These are phyloP conservation scores for Rhogogaster chlorosoma DNA, from an alignment of 2,888 invertebrate species.

Conservation along the genomic window DNA sequence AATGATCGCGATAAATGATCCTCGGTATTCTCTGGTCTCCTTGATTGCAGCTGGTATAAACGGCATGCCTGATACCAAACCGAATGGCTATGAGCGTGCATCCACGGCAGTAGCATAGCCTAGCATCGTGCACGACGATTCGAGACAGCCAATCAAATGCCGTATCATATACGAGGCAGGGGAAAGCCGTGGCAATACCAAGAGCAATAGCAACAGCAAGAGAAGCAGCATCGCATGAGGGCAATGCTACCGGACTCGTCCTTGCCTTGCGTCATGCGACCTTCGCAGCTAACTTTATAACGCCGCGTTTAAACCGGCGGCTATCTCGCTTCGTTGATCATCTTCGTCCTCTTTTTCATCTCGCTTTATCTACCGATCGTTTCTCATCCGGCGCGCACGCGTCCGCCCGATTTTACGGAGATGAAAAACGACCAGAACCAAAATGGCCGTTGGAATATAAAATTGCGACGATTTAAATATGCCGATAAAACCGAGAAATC, in stretches of 20 bases:
- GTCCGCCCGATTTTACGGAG: constrained; percentile 35
- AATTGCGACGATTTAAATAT: not conserved
- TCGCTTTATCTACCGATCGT: constrained; percentile 20
- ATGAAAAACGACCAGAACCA: constrained; percentile 29
- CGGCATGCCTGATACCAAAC: not conserved
- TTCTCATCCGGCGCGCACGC: constrained; percentile 47
- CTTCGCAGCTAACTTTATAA: constrained; percentile 40
- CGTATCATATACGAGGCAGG: constrained; percentile 21
- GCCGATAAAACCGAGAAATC: not conserved
- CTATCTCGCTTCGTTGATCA: not conserved
- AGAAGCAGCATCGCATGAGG: constrained; percentile 26
- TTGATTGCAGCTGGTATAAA: not conserved
- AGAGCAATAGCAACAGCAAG: not conserved
- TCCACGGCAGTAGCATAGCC: not conserved
- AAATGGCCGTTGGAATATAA: constrained; percentile 40
- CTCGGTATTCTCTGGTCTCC: not conserved
- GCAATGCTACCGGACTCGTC: constrained; percentile 50
- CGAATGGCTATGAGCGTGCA: not conserved
- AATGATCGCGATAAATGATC: constrained; percentile 5
- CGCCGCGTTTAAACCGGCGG: constrained; percentile 11
- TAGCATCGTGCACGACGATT: constrained; percentile 11
- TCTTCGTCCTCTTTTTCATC: constrained; percentile 13
- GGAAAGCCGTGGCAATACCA: constrained; percentile 27
- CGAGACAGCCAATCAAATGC: constrained; percentile 45
- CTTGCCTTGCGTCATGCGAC: constrained; percentile 51